Evolutionary conservation across 2,113 vertebrate genomes (phyloP).

Genomic region (Grallaria varia): DNA sequence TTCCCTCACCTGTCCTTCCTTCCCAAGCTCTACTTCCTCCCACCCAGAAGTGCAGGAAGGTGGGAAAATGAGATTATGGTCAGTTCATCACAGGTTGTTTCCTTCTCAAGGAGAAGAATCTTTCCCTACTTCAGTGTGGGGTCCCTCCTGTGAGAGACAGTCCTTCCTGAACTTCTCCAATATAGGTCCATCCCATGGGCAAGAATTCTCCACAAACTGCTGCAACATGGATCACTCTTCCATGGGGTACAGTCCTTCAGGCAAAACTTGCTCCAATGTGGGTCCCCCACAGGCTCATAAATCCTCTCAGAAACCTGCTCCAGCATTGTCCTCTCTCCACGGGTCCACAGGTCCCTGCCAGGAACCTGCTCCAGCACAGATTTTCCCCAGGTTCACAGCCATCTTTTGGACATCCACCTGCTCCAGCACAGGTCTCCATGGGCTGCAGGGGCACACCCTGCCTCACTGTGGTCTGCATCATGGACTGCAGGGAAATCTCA

Average conservation of each 20-base stretch:
- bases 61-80: background rate
- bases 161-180: background rate
- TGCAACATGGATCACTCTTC: background rate
- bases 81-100: background rate
- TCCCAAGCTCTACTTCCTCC: background rate
- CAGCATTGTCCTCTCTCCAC: background rate
- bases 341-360: background rate
- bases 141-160: background rate
- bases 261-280: background rate
- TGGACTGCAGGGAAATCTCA: background rate
- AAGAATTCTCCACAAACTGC: background rate
- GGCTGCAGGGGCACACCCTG: background rate
- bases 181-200: background rate
- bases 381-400: background rate
- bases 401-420: background rate
- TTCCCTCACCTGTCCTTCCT: background rate
- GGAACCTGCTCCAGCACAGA: background rate
- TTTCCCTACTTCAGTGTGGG: background rate
- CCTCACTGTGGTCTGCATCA: background rate
- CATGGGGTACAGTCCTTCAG: background rate
- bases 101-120: background rate
- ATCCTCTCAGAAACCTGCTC: background rate
- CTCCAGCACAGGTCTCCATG: background rate
- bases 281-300: too few relatives aligned
- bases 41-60: background rate